phyloP scores from a whole-genome alignment of 2,888 invertebrate genomes.

The Epinotia demarniana region DNA sequence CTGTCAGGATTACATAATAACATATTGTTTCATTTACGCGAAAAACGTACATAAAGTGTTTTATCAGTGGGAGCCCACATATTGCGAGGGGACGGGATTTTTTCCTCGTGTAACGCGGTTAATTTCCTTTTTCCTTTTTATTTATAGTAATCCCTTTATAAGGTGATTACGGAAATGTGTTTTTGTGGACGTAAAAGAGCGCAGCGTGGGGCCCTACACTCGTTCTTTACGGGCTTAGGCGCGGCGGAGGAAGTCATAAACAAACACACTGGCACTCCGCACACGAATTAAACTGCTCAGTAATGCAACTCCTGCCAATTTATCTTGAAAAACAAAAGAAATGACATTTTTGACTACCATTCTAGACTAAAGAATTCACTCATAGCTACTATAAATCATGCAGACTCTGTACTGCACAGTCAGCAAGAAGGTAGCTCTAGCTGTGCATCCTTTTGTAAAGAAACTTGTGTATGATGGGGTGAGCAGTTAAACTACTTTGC shows the following conservation, averaged over 20 bases:
- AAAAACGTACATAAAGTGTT: constrained; percentile 78
- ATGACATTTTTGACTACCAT: not conserved
- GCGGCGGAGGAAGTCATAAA: constrained; percentile 56
- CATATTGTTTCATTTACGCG: constrained; percentile 80
- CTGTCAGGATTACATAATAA: constrained; percentile 72
- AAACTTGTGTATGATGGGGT: too few relatives aligned
- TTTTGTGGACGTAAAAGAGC: constrained; percentile 83
- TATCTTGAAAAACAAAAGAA: not conserved
- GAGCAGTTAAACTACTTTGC: too few relatives aligned
- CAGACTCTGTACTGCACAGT: too few relatives aligned
- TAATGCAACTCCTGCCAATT: constrained; percentile 15
- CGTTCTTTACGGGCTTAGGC: constrained; percentile 64
- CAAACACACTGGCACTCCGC: constrained; percentile 46
- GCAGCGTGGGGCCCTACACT: constrained; percentile 74
- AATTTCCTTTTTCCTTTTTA: constrained; percentile 85
- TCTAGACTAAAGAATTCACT: not conserved
- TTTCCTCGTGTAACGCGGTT: constrained; percentile 83
- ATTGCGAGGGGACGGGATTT: constrained; percentile 81
- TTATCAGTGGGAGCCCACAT: constrained; percentile 83
- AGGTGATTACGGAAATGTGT: constrained; percentile 85
- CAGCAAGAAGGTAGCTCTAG: too few relatives aligned
- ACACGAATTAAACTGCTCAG: constrained; percentile 29
- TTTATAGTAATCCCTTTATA: constrained; percentile 85
- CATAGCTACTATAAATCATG: not conserved
- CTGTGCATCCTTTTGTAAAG: too few relatives aligned